Evolutionary conservation across 2,797 vertebrate genomes (phyloP).

Genomic region (Gymnocypris eckloni): DNA sequence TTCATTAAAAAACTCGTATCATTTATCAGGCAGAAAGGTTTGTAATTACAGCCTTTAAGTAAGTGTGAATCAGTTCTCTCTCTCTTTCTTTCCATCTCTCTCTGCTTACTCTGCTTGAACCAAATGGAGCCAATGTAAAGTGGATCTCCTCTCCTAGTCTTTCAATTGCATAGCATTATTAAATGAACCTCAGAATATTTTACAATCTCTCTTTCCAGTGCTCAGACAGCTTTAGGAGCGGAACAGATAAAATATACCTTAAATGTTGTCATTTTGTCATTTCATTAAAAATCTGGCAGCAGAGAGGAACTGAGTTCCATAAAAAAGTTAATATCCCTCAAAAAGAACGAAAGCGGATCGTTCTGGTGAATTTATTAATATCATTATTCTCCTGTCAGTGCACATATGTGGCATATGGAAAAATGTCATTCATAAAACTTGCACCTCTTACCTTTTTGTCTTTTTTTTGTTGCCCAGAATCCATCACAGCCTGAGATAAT

Average conservation of each 20-base stretch:
- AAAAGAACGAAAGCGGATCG: conserved; percentile 55
- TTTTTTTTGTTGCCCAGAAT: conserved; percentile 47
- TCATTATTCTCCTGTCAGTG: conserved; percentile 71
- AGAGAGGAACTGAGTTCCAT: conserved; percentile 61
- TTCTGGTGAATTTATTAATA: conserved; percentile 66
- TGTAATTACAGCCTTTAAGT: conserved; percentile 56
- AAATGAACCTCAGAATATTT: conserved; percentile 72
- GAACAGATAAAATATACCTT: conserved; percentile 61
- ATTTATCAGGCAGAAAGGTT: conserved; percentile 50
- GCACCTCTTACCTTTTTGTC: conserved; percentile 27
- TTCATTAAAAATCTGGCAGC: conserved; percentile 68
- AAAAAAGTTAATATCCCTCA: conserved; percentile 69
- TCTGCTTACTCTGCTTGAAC: conserved; percentile 20
- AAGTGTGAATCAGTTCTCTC: conserved; percentile 18
- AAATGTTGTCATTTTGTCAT: conserved; percentile 66
- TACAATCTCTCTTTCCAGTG: conserved; percentile 51
- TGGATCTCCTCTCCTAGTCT: not conserved
- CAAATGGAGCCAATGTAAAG: not conserved
- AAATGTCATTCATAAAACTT: conserved; percentile 57
- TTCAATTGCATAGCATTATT: conserved; percentile 57
- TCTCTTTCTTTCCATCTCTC: not conserved
- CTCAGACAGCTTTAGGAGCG: conserved; percentile 51
- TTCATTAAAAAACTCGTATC: conserved; percentile 54
- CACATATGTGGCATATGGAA: conserved; percentile 52
- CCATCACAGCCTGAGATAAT: conserved; percentile 46